Base-by-base conservation (phyloP, 2,113 vertebrate genomes). In the Mus spicilegus region DNA sequence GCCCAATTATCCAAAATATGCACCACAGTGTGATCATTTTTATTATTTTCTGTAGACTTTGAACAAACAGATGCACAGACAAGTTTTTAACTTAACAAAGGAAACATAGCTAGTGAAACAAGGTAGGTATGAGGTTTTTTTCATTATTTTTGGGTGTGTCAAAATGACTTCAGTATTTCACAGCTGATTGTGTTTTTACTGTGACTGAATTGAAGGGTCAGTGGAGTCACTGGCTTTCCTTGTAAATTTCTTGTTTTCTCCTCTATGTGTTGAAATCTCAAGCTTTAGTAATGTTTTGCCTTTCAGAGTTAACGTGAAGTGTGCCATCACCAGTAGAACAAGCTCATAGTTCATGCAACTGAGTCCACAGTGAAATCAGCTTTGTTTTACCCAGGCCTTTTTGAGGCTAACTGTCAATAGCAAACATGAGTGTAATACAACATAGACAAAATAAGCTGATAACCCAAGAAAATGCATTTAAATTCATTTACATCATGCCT, bases 131-230 rank as follows among this genome's bases (percentile, higher is more conserved):
- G 22, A 75, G 11, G 11, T 63, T 63, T 67, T 61, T 89, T 91
- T 85, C n/a, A 87, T 95, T 81, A 69, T 36, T 92, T 30, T 54
- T 75, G 86, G 84, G 56, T 90, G 49, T 92, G 96, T 96, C 93
- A 42, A 46, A 87, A 95, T 92, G 85, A 92, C 28, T 42, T 96
- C 94, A 93, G 70, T 20, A 22, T 69, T 78, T 86, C 58, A n/a
- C 33, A 80, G 67, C 7, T 89, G 84, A 91, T 7, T 93, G 63
- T 24, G 63, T 93, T 87, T 76, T 87, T 76, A 77, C 26, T 76
- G 58, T 86, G 58, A 70, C 9, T 90, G 73, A 89, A 69, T 82
- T 73, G 76, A 30, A 77, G 19, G 20, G 10, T 92, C 20, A 75
- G 30, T 56, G 28, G 77, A 85, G 65, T 90, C 46, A 77, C 28